phyloP scores from a whole-genome alignment of 2,113 vertebrate genomes.

The Antigone vipio region DNA sequence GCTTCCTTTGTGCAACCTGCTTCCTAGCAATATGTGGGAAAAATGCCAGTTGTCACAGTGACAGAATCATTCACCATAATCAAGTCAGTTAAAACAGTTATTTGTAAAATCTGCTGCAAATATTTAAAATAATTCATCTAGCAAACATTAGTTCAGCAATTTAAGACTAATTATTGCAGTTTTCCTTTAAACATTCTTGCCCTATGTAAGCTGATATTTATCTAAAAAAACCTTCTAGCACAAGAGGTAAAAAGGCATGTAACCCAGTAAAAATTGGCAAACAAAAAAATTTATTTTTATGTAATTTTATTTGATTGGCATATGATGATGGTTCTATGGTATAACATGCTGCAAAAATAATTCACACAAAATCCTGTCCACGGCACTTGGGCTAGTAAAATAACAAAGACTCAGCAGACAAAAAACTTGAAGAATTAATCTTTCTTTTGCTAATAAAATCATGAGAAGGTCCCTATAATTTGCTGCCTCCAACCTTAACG shows the following conservation, averaged over 20 bases:
- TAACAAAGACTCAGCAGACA: not conserved
- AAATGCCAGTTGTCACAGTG: not conserved
- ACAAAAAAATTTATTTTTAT: slow-evolving; percentile 54
- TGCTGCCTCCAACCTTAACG: not conserved
- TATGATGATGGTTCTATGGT: not conserved
- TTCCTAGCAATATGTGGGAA: not conserved
- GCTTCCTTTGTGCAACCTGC: slow-evolving; percentile 10
- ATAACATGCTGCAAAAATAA: slow-evolving; percentile 7
- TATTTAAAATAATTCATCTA: not conserved
- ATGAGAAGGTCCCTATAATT: not conserved
- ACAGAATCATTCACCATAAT: not conserved
- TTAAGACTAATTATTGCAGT: not conserved
- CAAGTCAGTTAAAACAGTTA: not conserved
- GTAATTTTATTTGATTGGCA: slow-evolving; percentile 48
- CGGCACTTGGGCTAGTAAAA: not conserved
- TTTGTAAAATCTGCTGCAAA: slow-evolving; percentile 29
- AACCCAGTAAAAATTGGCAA: slow-evolving; percentile 67
- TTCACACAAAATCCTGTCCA: slow-evolving; percentile 38
- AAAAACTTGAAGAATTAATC: not conserved
- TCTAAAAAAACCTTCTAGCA: slow-evolving; percentile 26
- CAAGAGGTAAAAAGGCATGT: slow-evolving; percentile 9
- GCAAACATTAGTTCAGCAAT: not conserved
- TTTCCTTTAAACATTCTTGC: slow-evolving; percentile 49
- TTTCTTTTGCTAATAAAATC: slow-evolving; percentile 32
- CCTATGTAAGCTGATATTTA: not conserved